phyloP scores from a whole-genome alignment of 37 sponge, comb jelly and placozoan genomes.

The Chondrosia reniformis region DNA sequence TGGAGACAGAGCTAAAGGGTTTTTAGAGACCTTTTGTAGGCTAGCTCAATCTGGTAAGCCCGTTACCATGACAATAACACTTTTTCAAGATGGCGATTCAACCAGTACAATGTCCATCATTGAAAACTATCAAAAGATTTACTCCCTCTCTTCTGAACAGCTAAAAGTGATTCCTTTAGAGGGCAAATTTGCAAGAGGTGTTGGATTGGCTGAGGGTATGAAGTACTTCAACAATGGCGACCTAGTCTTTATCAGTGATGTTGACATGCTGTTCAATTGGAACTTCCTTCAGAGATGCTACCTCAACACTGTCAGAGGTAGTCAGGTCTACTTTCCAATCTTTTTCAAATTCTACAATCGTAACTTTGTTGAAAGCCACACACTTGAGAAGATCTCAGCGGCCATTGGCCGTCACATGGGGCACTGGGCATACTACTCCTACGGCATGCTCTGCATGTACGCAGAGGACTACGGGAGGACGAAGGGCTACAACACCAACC shows the following conservation, averaged over 20 bases:
- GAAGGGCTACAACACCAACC: constrained; percentile 12
- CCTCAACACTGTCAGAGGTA: constrained; percentile 46
- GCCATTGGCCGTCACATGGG: constrained; percentile 51
- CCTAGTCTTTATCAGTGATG: constrained; percentile 64
- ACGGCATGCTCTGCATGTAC: constrained; percentile 73
- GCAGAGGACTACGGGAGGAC: constrained; percentile 52
- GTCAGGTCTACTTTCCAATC: constrained; percentile 73
- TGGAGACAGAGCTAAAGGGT: background rate
- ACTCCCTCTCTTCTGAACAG: background rate
- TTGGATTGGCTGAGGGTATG: constrained; percentile 33
- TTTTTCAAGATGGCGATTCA: constrained; percentile 60
- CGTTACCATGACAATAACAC: constrained; percentile 57
- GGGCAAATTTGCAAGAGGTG: constrained; percentile 61
- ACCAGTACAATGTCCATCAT: constrained; percentile 20
- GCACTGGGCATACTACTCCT: constrained; percentile 85
- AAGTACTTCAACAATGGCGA: constrained; percentile 37
- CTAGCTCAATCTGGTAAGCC: background rate
- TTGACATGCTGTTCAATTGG: constrained; percentile 42
- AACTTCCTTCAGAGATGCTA: constrained; percentile 54
- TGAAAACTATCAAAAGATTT: background rate
- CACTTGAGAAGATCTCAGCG: constrained; percentile 22
- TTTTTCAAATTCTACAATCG: constrained; percentile 70
- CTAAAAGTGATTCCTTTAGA: constrained; percentile 23
- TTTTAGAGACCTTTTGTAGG: constrained; percentile 13
- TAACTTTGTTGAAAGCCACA: constrained; percentile 48